Evolutionary conservation across 2,888 invertebrate genomes (phyloP).

Genomic region (Sericinus montela): DNA sequence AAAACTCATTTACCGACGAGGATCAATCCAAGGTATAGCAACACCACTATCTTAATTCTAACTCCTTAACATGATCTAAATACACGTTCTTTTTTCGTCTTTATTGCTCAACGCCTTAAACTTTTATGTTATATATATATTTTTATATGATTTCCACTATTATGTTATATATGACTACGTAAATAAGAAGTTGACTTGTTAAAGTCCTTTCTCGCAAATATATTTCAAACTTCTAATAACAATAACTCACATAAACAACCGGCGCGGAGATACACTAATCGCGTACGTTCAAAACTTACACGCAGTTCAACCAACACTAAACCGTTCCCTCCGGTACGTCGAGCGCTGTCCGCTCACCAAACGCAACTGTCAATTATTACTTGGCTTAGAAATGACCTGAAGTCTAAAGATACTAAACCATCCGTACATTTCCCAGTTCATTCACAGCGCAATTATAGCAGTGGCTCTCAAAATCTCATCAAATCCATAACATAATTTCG

Average conservation of each 20-base stretch:
- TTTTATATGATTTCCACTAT: too few species aligned
- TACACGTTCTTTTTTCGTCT: too few species aligned
- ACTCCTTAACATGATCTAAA: too few species aligned
- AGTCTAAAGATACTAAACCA: neutral
- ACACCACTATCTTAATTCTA: too few species aligned
- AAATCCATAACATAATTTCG: neutral
- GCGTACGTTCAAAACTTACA: neutral
- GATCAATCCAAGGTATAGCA: too few species aligned
- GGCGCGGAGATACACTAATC: neutral
- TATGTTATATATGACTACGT: too few species aligned
- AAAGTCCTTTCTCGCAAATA: neutral
- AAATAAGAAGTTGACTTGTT: too few species aligned
- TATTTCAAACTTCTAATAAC: neutral
- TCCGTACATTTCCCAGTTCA: constrained; percentile 3
- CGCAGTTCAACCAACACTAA: neutral
- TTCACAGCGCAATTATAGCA: constrained; percentile 8
- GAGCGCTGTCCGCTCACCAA: neutral
- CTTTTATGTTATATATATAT: too few species aligned
- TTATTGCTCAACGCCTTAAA: too few species aligned
- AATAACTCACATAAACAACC: neutral
- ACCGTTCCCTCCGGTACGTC: neutral
- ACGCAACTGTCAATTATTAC: constrained; percentile 2
- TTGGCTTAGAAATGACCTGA: constrained; percentile 1
- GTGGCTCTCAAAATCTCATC: neutral
- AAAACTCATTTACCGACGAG: too few species aligned